phyloP scores from a whole-genome alignment of 2,797 vertebrate species.

The Nasua narica region DNA sequence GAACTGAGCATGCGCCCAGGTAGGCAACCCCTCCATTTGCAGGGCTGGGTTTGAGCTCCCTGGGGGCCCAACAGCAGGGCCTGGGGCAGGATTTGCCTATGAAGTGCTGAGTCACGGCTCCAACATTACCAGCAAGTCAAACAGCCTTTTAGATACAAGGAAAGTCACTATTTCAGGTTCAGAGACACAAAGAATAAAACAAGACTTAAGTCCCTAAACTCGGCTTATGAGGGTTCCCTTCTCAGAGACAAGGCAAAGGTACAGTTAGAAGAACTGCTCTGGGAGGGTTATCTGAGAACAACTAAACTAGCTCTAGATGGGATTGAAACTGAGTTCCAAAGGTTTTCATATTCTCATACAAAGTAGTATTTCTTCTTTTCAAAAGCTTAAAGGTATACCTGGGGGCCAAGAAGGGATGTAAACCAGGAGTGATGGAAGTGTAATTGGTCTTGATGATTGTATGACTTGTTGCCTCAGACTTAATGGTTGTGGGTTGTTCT shows the following conservation, averaged over 20 bases:
- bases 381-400: neutral
- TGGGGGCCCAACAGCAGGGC: neutral
- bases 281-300: neutral
- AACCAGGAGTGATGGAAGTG: neutral
- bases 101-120: neutral
- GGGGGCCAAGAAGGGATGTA: neutral
- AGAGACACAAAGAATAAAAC: neutral
- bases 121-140: neutral
- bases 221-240: neutral
- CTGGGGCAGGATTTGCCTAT: neutral
- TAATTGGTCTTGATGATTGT: neutral
- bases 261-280: neutral
- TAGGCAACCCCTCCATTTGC: neutral
- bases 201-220: neutral
- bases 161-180: neutral
- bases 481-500: conserved; percentile 8
- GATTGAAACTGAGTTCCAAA: neutral
- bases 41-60: neutral
- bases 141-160: neutral
- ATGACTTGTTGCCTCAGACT: neutral
- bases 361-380: neutral
- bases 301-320: neutral
- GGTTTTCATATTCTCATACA: neutral
- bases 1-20: neutral
- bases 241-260: neutral